Base-by-base conservation (phyloP, 2,113 vertebrate genomes). In the Tachysurus vachellii region DNA sequence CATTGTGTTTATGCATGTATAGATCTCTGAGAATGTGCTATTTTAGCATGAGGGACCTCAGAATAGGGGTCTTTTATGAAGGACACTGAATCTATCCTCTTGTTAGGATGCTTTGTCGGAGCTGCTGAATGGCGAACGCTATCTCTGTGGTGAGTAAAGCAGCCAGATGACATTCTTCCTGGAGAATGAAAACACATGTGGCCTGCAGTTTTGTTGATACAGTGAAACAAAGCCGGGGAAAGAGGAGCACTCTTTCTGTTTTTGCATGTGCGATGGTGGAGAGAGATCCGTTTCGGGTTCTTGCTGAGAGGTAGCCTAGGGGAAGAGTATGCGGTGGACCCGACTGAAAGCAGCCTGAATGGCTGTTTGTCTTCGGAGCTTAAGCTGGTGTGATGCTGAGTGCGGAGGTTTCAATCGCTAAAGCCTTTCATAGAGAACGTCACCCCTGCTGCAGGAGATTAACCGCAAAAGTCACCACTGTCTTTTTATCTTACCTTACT, bases 121-220 rank as follows among this genome's bases (percentile, higher is more conserved):
- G 84, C 47, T 68, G 62, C 88, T 94, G 92, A 95, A 84, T 75
- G 85, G 62, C 71, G 76, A 86, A 94, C 92, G 92, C 92, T 93
- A 94, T 95, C 93, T 93, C 91, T 87, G 81, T 92, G 92, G 89
- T 88, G 92, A 91, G 92, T 91, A 92, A 94, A 94, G 92, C 93
- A 91, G 92, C 93, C 93, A 93, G 93, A 95, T 95, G 94, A 93
- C 93, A 93, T 94, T 94, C 93, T 94, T 95, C 92, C 91, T 76
- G 73, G 68, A 73, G 84, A 88, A 85, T 61, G 62, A 83, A 80
- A 80, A 66, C 36, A 86, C 90, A 93, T 91, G 90, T 91, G 92
- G 93, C 92, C 92, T 92, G 92, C 90, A 93, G 94, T 90, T 92
- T 89, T 73, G 81, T 90, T 94, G 90, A 93, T 94, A 93, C 90